Conservation (phyloP, 2,113 vertebrate species). For the Ellobius talpinus region DNA sequence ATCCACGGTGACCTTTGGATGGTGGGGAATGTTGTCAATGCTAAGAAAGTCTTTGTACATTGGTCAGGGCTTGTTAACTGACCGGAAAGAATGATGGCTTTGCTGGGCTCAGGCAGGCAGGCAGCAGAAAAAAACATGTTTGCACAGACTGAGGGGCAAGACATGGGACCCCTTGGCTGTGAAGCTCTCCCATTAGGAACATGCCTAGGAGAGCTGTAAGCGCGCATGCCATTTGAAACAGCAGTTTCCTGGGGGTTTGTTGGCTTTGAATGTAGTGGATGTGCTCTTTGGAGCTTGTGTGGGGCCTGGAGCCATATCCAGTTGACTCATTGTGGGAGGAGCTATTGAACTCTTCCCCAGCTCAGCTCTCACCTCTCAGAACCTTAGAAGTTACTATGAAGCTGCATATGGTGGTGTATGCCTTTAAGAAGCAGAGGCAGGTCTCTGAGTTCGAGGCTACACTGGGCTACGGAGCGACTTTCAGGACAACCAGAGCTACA, state of each 20-base stretch:
- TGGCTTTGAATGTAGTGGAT: constrained; percentile 25
- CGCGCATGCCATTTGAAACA: constrained; percentile 20
- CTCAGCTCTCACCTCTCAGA: not conserved
- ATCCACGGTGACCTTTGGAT: not conserved
- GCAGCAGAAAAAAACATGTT: not conserved
- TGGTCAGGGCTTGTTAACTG: constrained; percentile 20
- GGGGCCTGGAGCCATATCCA: not conserved
- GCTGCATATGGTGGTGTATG: fast-evolving
- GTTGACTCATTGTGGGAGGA: not conserved
- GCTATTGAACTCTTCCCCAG: not conserved
- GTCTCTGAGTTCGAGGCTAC: not conserved
- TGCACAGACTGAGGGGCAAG: not conserved
- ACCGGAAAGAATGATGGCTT: not conserved
- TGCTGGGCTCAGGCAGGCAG: not conserved
- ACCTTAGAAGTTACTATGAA: not conserved
- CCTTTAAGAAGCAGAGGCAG: not conserved
- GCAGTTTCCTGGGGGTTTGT: not conserved
- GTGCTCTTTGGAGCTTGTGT: not conserved
- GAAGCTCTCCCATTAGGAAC: not conserved
- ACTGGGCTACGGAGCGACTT: not conserved
- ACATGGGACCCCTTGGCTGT: constrained; percentile 1
- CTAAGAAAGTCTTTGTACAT: not conserved
- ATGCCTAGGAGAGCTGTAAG: not conserved
- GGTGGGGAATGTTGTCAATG: not conserved
- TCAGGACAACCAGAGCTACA: not conserved